Evolutionary conservation across 2,797 vertebrate species (phyloP), one percentile per base, ranked within the genome.

Genomic region (Champsocephalus esox): DNA sequence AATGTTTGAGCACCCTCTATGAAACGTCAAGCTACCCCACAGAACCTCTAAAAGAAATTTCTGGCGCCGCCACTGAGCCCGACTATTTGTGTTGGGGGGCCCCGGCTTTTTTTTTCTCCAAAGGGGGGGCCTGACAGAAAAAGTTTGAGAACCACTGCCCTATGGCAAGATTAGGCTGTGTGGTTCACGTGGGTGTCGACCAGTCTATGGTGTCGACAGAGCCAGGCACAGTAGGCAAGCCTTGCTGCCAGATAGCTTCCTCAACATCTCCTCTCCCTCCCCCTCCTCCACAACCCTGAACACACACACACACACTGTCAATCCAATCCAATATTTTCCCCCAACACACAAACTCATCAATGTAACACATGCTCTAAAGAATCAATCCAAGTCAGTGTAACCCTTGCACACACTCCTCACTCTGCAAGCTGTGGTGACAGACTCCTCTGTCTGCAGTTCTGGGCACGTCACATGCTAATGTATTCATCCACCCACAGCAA

Each of bases 401-500:
- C 74, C 67, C 66, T 14, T 28, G 59, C 73, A 80, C 75, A 77
- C 69, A 71, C 69, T 52, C 80, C 68, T 83, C 73, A 66, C 61
- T 83, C 79, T 44, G 72, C 58, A 80, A 81, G 85, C 81, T 81
- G 75, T 81, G 79, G 81, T 68, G 86, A 88, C 80, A 87, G 73
- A 76, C 86, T 80, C 56, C 24, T 66, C 65, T 78, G 84, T 89
- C 83, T 77, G 77, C 82, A 80, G 82, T 87, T 87, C 71, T 83
- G 76, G 83, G 81, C 75, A 86, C 84, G 87, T 91, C 85, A 90
- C 82, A 91, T 71, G 71, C 79, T 87, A 91, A 92, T 92, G 81
- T 89, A 88, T 92, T 92, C 83, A 88, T 90, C 88, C 80, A 84
- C 89, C 90, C 89, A 90, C 90, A 82, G 86, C 78, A 80, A 89